A percentile compares a stretch with the other conserved stretches of the same genome.
These are phyloP conservation scores for Crossaster papposus DNA, from an alignment of 53 echinoderm and acorn worm genomes.

Conservation along the genomic window DNA sequence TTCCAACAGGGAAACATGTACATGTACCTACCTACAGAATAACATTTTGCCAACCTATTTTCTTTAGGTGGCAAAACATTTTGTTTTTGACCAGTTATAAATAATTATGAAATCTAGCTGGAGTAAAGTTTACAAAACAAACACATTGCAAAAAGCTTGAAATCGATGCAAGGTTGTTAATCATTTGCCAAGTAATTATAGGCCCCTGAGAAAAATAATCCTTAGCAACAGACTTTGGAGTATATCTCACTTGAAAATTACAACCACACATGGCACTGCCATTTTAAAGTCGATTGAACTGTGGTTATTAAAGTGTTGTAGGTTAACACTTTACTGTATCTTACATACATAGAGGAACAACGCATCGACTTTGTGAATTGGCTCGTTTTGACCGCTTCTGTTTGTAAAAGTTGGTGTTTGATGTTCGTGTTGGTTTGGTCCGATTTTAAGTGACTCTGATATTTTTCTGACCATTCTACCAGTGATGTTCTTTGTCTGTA, in stretches of 20 bases:
- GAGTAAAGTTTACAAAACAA: no score
- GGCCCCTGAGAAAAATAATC: not conserved
- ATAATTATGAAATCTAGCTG: no score
- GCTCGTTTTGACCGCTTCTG: not conserved
- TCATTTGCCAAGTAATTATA: constrained; percentile 6
- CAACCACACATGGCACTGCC: not conserved
- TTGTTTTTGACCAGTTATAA: no score
- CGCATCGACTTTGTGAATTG: not conserved
- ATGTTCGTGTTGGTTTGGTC: not conserved
- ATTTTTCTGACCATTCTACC: not conserved
- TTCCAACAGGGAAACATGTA: no score
- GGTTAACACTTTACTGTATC: not conserved
- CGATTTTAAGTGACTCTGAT: not conserved
- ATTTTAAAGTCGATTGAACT: not conserved
- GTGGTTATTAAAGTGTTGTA: not conserved
- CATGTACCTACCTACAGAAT: no score
- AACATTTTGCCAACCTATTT: no score
- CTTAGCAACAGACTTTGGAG: constrained; percentile 44
- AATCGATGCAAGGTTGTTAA: not conserved
- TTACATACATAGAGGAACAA: not conserved
- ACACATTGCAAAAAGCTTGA: not conserved
- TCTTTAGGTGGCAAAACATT: no score
- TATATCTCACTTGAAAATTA: not conserved
- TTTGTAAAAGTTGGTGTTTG: not conserved
- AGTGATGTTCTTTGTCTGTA: not conserved